These are phyloP conservation scores for Enteromius radiatus DNA, from an alignment of 2,797 vertebrate species.

Conservation along the genomic window DNA sequence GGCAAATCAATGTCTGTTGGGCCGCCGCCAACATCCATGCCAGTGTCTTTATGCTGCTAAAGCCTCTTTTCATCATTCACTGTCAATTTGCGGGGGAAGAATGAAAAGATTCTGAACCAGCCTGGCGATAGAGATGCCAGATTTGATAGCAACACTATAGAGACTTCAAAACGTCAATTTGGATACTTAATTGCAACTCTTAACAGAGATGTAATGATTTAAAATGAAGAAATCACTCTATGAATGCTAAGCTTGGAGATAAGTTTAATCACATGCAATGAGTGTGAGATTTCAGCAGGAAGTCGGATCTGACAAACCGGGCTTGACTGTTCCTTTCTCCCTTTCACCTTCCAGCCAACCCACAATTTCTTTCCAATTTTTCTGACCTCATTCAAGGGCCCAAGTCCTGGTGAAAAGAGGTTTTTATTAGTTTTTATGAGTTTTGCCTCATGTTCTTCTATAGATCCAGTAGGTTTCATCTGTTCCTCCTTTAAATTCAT, in stretches of 20 bases:
- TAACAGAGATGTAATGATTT: slow-evolving; percentile 12
- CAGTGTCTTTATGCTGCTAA: slow-evolving; percentile 66
- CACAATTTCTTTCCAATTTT: background rate
- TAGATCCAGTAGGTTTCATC: slow-evolving; percentile 31
- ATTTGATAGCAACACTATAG: slow-evolving; percentile 66
- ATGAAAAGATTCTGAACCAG: slow-evolving; percentile 70
- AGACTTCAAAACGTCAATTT: slow-evolving; percentile 18
- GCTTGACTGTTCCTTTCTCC: background rate
- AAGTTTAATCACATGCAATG: background rate
- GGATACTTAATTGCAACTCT: background rate
- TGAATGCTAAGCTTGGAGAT: slow-evolving; percentile 10
- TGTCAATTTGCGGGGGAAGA: slow-evolving; percentile 68
- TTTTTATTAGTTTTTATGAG: slow-evolving; percentile 38
- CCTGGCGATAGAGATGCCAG: slow-evolving; percentile 68
- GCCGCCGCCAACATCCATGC: slow-evolving; percentile 70
- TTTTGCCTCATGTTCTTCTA: slow-evolving; percentile 26
- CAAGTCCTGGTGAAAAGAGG: slow-evolving; percentile 11
- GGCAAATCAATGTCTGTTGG: slow-evolving; percentile 71
- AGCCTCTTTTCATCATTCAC: slow-evolving; percentile 71
- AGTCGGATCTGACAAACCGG: slow-evolving; percentile 10
- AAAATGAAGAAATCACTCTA: slow-evolving; percentile 16
- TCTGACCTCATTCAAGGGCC: slow-evolving; percentile 26
- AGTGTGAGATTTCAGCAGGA: background rate
- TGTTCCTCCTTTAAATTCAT: slow-evolving; percentile 35
- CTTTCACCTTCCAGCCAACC: background rate